Conservation (phyloP, 2,888 invertebrate genomes). For the Mesorhabditis sp. region DNA sequence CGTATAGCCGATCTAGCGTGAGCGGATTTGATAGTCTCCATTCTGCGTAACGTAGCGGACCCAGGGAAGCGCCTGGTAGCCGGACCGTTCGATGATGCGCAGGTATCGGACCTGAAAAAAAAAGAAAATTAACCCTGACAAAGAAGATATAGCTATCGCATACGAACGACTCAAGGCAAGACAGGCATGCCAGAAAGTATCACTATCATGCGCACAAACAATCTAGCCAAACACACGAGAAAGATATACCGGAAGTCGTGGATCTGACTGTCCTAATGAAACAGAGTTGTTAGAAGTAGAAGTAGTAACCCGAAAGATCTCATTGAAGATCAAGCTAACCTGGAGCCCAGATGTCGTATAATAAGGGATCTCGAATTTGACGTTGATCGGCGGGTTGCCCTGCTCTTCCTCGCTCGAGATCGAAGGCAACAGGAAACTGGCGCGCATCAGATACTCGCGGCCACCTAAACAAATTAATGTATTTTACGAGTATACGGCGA, state of each 20-base stretch:
- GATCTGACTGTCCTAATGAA: neutral
- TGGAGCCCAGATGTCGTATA: slow-evolving; percentile 98
- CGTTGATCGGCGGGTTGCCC: slow-evolving; percentile 94
- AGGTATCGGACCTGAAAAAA: slow-evolving; percentile 75
- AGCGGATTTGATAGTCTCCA: slow-evolving; percentile 83
- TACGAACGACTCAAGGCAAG: too few species aligned
- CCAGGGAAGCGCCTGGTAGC: slow-evolving; percentile 97
- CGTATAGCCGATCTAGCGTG: neutral
- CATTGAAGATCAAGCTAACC: slow-evolving; percentile 64
- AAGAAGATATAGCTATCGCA: neutral
- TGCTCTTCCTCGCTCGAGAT: slow-evolving; percentile 89
- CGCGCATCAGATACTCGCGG: slow-evolving; percentile 95
- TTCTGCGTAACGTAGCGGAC: slow-evolving; percentile 97
- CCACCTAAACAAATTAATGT: slow-evolving; percentile 67
- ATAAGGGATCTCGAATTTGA: slow-evolving; percentile 97
- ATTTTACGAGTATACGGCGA: neutral
- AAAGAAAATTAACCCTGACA: neutral
- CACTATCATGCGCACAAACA: neutral
- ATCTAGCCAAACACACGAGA: neutral
- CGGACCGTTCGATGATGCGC: slow-evolving; percentile 97
- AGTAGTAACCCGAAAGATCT: neutral
- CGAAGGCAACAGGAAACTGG: slow-evolving; percentile 93
- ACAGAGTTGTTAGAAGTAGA: neutral
- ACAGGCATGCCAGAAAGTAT: too few species aligned
- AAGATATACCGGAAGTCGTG: neutral